These are phyloP conservation scores for Calidris pygmaea DNA, from an alignment of 2,113 vertebrate species.

Conservation along the genomic window DNA sequence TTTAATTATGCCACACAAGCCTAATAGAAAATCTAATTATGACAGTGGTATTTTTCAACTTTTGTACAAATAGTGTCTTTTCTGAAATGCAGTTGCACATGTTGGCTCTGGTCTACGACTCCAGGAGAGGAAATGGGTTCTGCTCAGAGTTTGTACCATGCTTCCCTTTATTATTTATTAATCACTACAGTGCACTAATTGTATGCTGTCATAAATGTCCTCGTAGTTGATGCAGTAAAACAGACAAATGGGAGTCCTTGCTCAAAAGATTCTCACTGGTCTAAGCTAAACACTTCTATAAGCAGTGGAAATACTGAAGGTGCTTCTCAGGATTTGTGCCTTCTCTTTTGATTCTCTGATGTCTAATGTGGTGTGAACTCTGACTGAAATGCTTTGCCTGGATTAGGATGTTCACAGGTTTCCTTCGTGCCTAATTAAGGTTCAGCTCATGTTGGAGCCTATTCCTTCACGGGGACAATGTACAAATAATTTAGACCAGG, in stretches of 20 bases:
- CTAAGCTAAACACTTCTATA: not conserved
- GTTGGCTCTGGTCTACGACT: not conserved
- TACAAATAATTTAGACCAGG: not conserved
- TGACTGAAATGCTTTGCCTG: not conserved
- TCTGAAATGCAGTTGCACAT: not conserved
- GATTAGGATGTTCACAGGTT: not conserved
- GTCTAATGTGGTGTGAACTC: not conserved
- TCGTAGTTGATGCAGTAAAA: not conserved
- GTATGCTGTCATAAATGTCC: not conserved
- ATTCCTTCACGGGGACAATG: fast-evolving
- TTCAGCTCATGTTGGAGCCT: not conserved
- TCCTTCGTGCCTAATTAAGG: not conserved
- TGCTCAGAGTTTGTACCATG: not conserved
- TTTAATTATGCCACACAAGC: slow-evolving; percentile 74
- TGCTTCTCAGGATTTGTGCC: not conserved
- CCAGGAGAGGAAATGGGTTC: not conserved
- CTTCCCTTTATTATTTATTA: slow-evolving; percentile 3
- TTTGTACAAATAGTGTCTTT: not conserved
- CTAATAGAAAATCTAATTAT: slow-evolving; percentile 77
- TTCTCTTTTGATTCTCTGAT: not conserved
- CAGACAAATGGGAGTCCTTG: not conserved
- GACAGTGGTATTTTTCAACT: slow-evolving; percentile 63
- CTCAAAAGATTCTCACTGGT: not conserved
- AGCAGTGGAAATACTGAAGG: not conserved
- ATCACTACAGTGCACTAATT: slow-evolving; percentile 7